A percentile compares a stretch with the other conserved stretches of the same genome.
Evolutionary conservation across 2,797 vertebrate genomes (phyloP).

Genomic region (Platalea minor): DNA sequence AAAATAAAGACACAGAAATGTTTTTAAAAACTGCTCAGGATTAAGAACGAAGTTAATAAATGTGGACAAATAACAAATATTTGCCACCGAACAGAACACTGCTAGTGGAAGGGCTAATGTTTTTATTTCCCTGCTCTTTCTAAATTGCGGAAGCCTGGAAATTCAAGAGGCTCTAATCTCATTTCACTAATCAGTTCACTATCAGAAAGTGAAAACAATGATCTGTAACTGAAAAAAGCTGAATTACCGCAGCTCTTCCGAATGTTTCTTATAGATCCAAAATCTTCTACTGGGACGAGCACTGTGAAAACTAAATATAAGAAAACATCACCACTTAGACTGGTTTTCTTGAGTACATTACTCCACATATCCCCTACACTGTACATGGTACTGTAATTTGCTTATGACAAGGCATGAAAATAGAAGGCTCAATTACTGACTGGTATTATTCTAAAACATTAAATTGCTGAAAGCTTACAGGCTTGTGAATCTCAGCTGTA

Average conservation of each 20-base stretch:
- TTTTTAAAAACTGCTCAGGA: background rate
- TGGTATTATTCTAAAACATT: background rate
- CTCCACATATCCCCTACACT: background rate
- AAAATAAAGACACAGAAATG: background rate
- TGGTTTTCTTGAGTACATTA: background rate
- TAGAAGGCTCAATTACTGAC: background rate
- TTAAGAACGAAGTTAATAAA: background rate
- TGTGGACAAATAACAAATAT: background rate
- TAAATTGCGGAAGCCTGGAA: background rate
- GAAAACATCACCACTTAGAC: slow-evolving; percentile 12
- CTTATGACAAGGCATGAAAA: background rate
- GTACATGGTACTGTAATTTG: background rate
- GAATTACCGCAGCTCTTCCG: slow-evolving; percentile 81
- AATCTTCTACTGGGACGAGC: slow-evolving; percentile 84
- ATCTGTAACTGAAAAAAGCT: background rate
- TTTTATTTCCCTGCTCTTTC: background rate
- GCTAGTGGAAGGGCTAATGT: background rate
- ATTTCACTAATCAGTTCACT: background rate
- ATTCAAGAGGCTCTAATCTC: background rate
- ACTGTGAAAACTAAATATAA: slow-evolving; percentile 86
- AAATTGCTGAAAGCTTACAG: background rate
- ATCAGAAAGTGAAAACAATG: background rate
- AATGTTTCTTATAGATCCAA: slow-evolving; percentile 82
- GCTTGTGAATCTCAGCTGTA: background rate
- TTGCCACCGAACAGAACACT: background rate